Evolutionary conservation across 2,797 vertebrate genomes (phyloP), one percentile per base, ranked within the genome.

Genomic region (Acrocephalus scirpaceus): DNA sequence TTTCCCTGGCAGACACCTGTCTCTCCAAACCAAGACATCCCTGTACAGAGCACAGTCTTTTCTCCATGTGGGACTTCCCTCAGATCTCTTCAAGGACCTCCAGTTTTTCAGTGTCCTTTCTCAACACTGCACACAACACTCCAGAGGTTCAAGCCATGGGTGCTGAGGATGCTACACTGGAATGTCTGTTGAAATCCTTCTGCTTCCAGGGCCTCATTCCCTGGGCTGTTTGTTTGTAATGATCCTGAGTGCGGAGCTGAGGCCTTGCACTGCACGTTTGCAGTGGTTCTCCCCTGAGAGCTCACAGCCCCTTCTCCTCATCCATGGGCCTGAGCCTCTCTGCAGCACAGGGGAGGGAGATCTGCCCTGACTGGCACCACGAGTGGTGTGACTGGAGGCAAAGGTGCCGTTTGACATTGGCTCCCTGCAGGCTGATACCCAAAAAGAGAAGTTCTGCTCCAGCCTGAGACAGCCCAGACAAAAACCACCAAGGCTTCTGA

Each of bases 291-390:
- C 16, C 21, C 18, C 21, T 4, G 29, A 42, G 32, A 27, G 5
- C 29, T 54, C 69, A 13, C 36, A 53, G 30, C 3, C 6, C 13
- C 54, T 51, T 48, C n/a, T 69, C 51, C 27, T 5, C 3, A 3
- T 0, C 14, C 1, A 1, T 10, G 36, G 16, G 6, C 25, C 27
- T 60, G 45, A 71, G 13, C 40, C 27, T 36, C 47, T 19, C 60
- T 54, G 44, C 44, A 75, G 25, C 22, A 21, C 27, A 30, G 18
- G 40, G 42, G 38, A 65, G 38, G 30, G 38, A 17, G 11, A 26
- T 44, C 65, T 30, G 3, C 27, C 48, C 34, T 0, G 0, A 1
- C 51, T 45, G 72, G 7, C 17, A 4, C 14, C 74, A 29, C 0
- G 0, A 29, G 25, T 16, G 13, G 4, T 22, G 25, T 20, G 38